These are phyloP conservation scores for Pseudonaja textilis DNA, from an alignment of 2,113 vertebrate genomes.

Conservation along the genomic window DNA sequence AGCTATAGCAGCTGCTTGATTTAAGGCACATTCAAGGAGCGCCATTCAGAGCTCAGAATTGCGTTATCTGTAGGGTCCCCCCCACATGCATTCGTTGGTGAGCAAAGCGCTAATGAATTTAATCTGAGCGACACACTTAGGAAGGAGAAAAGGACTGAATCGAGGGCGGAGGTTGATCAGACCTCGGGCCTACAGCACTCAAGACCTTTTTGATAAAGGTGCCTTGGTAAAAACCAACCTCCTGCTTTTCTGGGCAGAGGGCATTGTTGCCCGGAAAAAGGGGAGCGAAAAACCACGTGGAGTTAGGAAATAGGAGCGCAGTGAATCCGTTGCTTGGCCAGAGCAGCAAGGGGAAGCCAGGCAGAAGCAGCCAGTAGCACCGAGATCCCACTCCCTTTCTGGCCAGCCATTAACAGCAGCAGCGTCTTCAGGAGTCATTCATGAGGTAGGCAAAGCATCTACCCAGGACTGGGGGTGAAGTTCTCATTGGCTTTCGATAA, in stretches of 20 bases:
- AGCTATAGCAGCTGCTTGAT: conserved; percentile 57
- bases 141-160: conserved; percentile 28
- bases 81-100: conserved; percentile 45
- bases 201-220: neutral
- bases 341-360: neutral
- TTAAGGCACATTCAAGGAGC: conserved; percentile 57
- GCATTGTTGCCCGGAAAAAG: neutral
- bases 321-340: neutral
- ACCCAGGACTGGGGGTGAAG: neutral
- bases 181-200: neutral
- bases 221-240: conserved; percentile 5
- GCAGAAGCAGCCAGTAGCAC: neutral
- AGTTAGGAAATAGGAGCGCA: neutral
- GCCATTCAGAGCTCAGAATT: conserved; percentile 62
- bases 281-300: neutral
- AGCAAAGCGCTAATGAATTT: conserved; percentile 62
- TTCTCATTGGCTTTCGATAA: neutral
- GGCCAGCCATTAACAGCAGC: conserved; percentile 54
- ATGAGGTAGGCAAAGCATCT: neutral
- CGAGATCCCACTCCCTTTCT: neutral
- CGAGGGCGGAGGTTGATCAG: conserved; percentile 7
- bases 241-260: conserved; percentile 1
- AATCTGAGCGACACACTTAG: conserved; percentile 37
- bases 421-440: conserved; percentile 59
- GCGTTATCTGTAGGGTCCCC: conserved; percentile 64